Percentiles rank a stretch among this genome's conserved stretches.
Conservation (phyloP, 2,797 vertebrate species). For the Brachyrhaphis roseni region DNA sequence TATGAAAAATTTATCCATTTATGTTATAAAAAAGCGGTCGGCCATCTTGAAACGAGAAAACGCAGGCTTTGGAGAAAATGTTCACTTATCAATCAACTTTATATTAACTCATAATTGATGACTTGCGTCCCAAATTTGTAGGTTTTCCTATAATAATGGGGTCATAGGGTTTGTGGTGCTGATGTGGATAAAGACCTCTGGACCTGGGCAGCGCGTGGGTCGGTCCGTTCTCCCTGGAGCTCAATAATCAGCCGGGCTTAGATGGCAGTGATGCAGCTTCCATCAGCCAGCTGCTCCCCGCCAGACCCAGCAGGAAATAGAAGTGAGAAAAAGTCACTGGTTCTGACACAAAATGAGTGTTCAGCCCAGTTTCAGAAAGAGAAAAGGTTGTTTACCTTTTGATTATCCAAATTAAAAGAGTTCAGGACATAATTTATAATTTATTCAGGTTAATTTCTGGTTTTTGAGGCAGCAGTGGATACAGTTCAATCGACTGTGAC, state of each 20-base stretch:
- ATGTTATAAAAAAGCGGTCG: no score
- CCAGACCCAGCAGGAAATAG: background rate
- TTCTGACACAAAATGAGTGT: constrained; percentile 7
- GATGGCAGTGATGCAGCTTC: constrained; percentile 35
- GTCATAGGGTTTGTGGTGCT: constrained; percentile 23
- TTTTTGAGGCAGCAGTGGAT: background rate
- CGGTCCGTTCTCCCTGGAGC: constrained; percentile 28
- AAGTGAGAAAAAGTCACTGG: background rate
- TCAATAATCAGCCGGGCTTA: constrained; percentile 59
- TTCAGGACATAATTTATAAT: background rate
- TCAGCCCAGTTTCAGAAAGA: background rate
- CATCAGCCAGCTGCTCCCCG: constrained; percentile 69
- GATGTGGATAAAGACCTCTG: constrained; percentile 20
- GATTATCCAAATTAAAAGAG: background rate
- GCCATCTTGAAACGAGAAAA: no score
- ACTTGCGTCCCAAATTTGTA: constrained; percentile 34
- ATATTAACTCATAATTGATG: no score
- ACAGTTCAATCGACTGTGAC: no score
- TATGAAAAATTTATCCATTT: no score
- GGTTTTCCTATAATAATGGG: constrained; percentile 43
- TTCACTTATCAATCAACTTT: no score
- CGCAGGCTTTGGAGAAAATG: no score
- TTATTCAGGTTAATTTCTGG: background rate
- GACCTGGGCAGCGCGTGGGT: constrained; percentile 44
- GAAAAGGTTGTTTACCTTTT: background rate